A percentile compares a stretch with the other conserved stretches of the same genome.
Evolutionary conservation across 2,797 vertebrate genomes (phyloP).

Genomic region (Peromyscus melanophrys): DNA sequence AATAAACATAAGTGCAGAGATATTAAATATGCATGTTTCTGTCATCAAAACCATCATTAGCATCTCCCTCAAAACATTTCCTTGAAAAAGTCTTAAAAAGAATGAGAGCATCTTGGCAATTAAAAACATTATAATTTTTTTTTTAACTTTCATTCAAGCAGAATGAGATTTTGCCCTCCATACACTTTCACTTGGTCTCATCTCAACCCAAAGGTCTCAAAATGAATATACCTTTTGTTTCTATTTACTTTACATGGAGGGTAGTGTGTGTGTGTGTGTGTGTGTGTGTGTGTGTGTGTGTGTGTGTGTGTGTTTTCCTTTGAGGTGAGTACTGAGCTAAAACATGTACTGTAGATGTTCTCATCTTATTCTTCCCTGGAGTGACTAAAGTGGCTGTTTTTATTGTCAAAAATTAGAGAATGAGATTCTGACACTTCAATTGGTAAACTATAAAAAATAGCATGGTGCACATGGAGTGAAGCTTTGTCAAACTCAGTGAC

Average conservation of each 20-base stretch:
- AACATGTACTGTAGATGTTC: neutral
- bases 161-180: neutral
- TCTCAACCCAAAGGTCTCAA: neutral
- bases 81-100: neutral
- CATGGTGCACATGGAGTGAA: neutral
- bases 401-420: neutral
- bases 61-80: neutral
- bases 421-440: neutral
- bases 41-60: neutral
- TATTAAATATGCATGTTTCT: accelerated
- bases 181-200: neutral
- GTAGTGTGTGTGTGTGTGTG: neutral
- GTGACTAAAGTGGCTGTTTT: neutral
- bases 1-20: neutral
- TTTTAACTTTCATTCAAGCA: neutral
- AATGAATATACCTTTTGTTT: neutral
- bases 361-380: neutral
- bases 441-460: neutral
- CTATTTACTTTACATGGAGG: neutral
- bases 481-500: neutral
- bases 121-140: neutral
- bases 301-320: neutral
- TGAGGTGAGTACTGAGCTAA: neutral
- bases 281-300: neutral
- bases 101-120: neutral